A percentile compares a stretch with the other conserved stretches of the same genome.
phyloP scores from a whole-genome alignment of 1,140 invertebrate species.

The Venustaconcha ellipsiformis region DNA sequence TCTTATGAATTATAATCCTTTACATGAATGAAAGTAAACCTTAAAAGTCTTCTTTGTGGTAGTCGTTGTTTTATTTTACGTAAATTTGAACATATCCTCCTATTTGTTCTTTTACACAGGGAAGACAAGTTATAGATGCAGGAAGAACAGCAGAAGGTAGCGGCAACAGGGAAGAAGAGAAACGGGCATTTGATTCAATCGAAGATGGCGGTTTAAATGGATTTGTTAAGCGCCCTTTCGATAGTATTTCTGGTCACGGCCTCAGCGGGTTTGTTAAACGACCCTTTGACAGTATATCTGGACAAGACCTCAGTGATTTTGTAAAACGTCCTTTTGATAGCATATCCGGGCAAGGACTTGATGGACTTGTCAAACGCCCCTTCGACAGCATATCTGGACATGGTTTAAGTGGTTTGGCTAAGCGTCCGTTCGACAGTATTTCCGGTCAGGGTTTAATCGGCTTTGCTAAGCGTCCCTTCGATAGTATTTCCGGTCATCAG shows the following conservation, averaged over 20 bases:
- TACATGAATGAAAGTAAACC: too few species aligned
- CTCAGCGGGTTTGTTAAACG: constrained; percentile 21
- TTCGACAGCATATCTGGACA: constrained; percentile 17
- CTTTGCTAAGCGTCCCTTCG: constrained; percentile 9
- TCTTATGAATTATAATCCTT: too few species aligned
- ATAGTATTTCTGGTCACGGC: constrained; percentile 25
- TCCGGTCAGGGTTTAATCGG: constrained; percentile 8
- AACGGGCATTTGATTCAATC: constrained; percentile 35
- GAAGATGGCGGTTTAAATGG: constrained; percentile 19
- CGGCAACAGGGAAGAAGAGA: constrained; percentile 5
- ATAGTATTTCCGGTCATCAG: constrained; percentile 6
- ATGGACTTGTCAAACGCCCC: constrained; percentile 20
- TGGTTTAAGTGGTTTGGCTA: constrained; percentile 14
- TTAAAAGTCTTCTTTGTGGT: too few species aligned
- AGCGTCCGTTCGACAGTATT: constrained; percentile 20
- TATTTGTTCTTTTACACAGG: too few species aligned
- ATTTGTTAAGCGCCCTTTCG: constrained; percentile 32
- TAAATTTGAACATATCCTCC: too few species aligned
- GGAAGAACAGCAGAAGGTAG: background rate
- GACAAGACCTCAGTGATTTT: constrained; percentile 9
- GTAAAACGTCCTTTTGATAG: constrained; percentile 27
- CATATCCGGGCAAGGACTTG: constrained; percentile 15
- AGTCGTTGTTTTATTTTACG: too few species aligned
- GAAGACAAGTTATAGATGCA: too few species aligned
- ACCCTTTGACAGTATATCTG: constrained; percentile 26